A percentile compares a stretch with the other conserved stretches of the same genome.
These are phyloP conservation scores for Daktulosphaira vitifoliae DNA, from an alignment of 1,140 invertebrate genomes.

Conservation along the genomic window DNA sequence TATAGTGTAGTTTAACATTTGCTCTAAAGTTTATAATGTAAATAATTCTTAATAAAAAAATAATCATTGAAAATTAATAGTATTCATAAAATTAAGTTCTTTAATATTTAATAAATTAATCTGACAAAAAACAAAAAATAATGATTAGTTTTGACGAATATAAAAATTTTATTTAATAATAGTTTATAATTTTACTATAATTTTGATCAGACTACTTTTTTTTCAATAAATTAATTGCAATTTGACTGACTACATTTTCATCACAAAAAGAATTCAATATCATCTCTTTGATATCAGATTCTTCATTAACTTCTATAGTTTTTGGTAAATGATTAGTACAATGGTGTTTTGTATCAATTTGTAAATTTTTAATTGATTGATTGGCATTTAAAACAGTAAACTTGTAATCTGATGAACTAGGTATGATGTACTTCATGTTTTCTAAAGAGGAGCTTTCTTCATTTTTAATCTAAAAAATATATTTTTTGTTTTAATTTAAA, in stretches of 20 bases:
- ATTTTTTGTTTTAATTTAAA: not conserved
- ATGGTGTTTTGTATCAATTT: constrained; percentile 1
- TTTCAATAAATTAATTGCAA: constrained; percentile 11
- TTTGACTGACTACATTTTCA: constrained; percentile 19
- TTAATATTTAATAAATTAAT: too few species aligned
- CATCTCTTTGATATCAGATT: not conserved
- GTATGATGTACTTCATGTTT: not conserved
- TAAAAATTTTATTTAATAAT: too few species aligned
- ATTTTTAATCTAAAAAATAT: constrained; percentile 1
- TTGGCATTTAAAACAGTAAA: not conserved
- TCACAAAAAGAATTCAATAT: constrained; percentile 14
- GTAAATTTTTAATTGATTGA: not conserved
- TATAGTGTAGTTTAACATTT: too few species aligned
- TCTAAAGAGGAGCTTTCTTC: not conserved
- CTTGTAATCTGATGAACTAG: not conserved
- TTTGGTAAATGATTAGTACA: not conserved
- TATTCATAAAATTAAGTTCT: too few species aligned
- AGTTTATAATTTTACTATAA: too few species aligned
- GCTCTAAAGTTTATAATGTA: too few species aligned
- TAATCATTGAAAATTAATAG: too few species aligned
- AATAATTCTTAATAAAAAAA: too few species aligned
- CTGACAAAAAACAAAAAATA: too few species aligned
- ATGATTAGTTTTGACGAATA: too few species aligned
- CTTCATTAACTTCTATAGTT: not conserved
- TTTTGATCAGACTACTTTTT: too few species aligned